Evolutionary conservation across 2,888 invertebrate species (phyloP).

Genomic region (Flabesymbios commensalis): DNA sequence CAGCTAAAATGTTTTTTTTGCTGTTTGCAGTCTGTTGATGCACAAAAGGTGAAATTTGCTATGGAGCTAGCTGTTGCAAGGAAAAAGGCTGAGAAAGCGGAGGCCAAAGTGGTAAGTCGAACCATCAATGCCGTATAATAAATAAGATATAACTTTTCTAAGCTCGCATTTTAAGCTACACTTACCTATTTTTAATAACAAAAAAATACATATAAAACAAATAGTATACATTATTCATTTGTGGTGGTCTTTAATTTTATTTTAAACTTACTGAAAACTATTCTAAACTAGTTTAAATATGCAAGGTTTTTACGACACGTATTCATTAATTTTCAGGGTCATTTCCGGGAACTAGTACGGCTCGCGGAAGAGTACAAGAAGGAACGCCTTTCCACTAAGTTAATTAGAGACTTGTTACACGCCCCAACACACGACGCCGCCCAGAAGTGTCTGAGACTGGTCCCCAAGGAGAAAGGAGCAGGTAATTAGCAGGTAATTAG

Average conservation of each 20-base stretch:
- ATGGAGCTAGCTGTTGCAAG: conserved; percentile 62
- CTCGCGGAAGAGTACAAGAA: conserved; percentile 55
- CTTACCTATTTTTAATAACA: no score
- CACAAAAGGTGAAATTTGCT: conserved; percentile 62
- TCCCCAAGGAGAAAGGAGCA: conserved; percentile 52
- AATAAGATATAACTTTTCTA: not conserved
- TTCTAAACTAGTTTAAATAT: no score
- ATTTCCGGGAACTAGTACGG: conserved; percentile 56
- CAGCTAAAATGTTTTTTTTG: no score
- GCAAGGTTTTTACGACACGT: no score
- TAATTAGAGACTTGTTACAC: conserved; percentile 56
- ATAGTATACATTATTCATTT: no score
- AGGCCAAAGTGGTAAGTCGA: conserved; percentile 59
- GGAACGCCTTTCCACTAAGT: conserved; percentile 51
- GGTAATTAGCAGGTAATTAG: conserved; percentile 23
- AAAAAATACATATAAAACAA: no score
- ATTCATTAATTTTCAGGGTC: conserved; percentile 50
- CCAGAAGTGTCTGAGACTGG: conserved; percentile 50
- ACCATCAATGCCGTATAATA: not conserved
- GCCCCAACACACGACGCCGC: conserved; percentile 54
- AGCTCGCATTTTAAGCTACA: no score
- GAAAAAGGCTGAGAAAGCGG: conserved; percentile 61
- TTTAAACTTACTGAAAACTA: no score
- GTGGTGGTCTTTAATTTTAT: no score
- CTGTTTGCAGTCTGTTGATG: conserved; percentile 60